Percentiles rank a stretch among this genome's conserved stretches.
Evolutionary conservation across 2,797 vertebrate species (phyloP).

Genomic region (Sebastiscus tertius): DNA sequence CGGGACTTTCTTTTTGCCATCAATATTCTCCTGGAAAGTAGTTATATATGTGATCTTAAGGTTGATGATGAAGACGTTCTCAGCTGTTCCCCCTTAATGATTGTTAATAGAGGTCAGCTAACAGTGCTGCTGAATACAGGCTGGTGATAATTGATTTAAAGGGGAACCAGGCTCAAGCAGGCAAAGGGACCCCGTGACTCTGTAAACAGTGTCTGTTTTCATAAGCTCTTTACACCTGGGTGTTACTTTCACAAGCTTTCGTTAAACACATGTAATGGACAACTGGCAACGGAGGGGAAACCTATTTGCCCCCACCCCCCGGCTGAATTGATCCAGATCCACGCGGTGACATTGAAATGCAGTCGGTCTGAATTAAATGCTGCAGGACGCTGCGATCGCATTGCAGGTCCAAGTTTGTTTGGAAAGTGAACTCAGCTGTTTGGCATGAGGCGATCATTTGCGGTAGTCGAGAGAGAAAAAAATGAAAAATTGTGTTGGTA

Average conservation of each 20-base stretch:
- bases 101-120: slow-evolving; percentile 42
- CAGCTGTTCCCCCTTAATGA: background rate
- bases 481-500: slow-evolving; percentile 39
- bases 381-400: background rate
- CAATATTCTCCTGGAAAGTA: background rate
- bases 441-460: slow-evolving; percentile 43
- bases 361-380: slow-evolving; percentile 17
- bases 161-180: slow-evolving; percentile 26
- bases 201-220: slow-evolving; percentile 73
- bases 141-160: slow-evolving; percentile 69
- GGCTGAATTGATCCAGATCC: background rate
- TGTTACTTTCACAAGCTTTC: slow-evolving; percentile 72
- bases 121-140: slow-evolving; percentile 13
- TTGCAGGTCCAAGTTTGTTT: slow-evolving; percentile 37
- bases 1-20: background rate
- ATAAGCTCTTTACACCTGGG: slow-evolving; percentile 75
- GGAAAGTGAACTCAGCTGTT: slow-evolving; percentile 54
- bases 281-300: slow-evolving; percentile 59
- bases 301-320: slow-evolving; percentile 22
- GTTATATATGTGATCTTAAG: background rate
- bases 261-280: slow-evolving; percentile 74
- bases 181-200: slow-evolving; percentile 53
- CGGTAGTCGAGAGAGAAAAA: slow-evolving; percentile 9
- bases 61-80: background rate
- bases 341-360: background rate